Conservation (phyloP, 2,888 invertebrate genomes). For the Baronia brevicornis region DNA sequence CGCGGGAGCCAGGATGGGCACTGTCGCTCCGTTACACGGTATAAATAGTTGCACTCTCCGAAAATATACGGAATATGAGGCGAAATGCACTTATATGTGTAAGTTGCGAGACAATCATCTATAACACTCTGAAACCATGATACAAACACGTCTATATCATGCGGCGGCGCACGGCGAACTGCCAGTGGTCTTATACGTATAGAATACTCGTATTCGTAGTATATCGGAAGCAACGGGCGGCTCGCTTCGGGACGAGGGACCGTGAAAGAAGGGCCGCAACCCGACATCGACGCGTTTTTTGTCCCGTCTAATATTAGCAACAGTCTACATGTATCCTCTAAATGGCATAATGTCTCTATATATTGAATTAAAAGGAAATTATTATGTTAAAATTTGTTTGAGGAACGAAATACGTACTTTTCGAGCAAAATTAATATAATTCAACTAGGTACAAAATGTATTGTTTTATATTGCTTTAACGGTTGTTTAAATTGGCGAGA, state of each 20-base stretch:
- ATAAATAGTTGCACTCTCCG: conserved; percentile 37
- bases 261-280: conserved; percentile 58
- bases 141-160: conserved; percentile 42
- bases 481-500: too few species aligned
- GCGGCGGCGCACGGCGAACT: conserved; percentile 57
- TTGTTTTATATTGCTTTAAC: too few species aligned
- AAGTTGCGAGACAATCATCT: conserved; percentile 43
- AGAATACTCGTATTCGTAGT: conserved; percentile 20
- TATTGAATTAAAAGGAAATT: too few species aligned
- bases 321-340: conserved; percentile 19
- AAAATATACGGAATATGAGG: conserved; percentile 40
- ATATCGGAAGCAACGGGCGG: conserved; percentile 28
- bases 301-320: conserved; percentile 62
- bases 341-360: too few species aligned
- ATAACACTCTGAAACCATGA: conserved; percentile 25
- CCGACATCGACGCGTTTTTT: conserved; percentile 54
- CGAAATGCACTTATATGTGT: conserved; percentile 42
- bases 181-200: too few species aligned
- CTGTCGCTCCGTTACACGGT: conserved; percentile 39
- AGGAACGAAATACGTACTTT: too few species aligned
- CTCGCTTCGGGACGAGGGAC: conserved; percentile 41
- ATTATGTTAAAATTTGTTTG: too few species aligned
- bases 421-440: too few species aligned
- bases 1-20: conserved; percentile 34
- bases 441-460: too few species aligned